Evolutionary conservation across 1,140 invertebrate species (phyloP), one percentile per base, ranked within the genome.

Genomic region (Rhopalosiphum padi): DNA sequence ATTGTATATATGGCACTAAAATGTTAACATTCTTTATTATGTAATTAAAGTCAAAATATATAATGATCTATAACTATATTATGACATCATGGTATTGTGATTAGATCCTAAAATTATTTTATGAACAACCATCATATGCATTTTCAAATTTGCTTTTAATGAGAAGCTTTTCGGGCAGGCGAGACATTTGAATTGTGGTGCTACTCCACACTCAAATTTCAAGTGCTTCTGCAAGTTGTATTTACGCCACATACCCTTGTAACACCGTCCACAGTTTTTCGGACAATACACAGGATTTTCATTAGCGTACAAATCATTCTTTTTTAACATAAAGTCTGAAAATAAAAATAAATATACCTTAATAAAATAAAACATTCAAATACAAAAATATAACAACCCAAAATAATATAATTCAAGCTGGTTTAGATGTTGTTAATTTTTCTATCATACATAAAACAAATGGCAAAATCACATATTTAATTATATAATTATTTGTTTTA

Each of bases 151-250:
- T 35, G 94, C 94, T 91, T 95, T 95, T 48, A 95, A 95, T 93
- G 96, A 95, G 15, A 95, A 94, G 77, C 94, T 95, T 91, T 96
- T 96, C 90, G 94, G 48, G 94, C 96, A 96, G 55, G 95, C 94
- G 0, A 95, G 95, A 94, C 96, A 96, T 53, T 95, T 94, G 94
- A 96, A 96, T 25, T 95, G 95, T 35, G 96, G 96, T 86, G 95
- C 95, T 85, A 96, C 96, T 53, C 96, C 96, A 94, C 96, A 96
- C 91, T 96, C 96, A 91, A 96, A 96, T 46, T 95, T 95, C n/a
- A 96, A 94, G 94, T 96, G 96, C 91, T 95, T 95, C 91, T 95
- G 95, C 85, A 96, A 94, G 18, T 96, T 96, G 83, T 91, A 94
- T 37, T 94, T 88, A 43, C 94, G 94, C 93, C 95, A 95, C 30